Percentiles rank a stretch among this genome's conserved stretches.
Conservation (phyloP, 2,113 vertebrate genomes). For the Pterocles burchelli region DNA sequence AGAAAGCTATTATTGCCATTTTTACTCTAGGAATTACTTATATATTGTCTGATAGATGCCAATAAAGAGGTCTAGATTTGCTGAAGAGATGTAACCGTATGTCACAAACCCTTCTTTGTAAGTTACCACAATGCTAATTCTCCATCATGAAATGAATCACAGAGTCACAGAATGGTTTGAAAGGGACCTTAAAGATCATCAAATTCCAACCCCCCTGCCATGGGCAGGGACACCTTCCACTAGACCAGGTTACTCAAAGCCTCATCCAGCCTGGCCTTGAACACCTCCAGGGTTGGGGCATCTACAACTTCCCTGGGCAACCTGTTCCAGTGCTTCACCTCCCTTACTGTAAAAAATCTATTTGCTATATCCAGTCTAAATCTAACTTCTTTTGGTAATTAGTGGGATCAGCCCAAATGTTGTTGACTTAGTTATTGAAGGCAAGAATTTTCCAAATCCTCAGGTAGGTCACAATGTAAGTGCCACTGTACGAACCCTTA, state of each 20-base stretch:
- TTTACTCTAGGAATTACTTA: background rate
- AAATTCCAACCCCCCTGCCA: background rate
- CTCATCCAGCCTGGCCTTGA: background rate
- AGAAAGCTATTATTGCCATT: background rate
- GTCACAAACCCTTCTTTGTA: background rate
- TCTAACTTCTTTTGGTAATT: background rate
- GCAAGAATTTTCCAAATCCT: background rate
- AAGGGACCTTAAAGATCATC: background rate
- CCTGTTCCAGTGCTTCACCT: background rate
- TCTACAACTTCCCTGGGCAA: background rate
- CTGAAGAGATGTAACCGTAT: fast-evolving
- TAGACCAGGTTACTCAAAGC: background rate
- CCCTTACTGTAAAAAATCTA: background rate
- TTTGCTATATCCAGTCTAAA: background rate
- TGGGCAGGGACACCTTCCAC: background rate
- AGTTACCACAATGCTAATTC: background rate
- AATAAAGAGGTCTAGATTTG: background rate
- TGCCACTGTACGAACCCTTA: background rate
- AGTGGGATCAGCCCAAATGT: too few relatives aligned
- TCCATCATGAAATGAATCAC: background rate
- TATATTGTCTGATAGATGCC: background rate
- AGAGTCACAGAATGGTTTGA: background rate
- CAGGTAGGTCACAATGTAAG: background rate
- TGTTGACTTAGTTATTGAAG: background rate
- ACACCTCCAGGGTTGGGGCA: background rate